Percentiles rank a stretch among this genome's conserved stretches.
These are phyloP conservation scores for Catostylus mosaicus DNA, from an alignment of 30 jellyfish, hydroid and myxozoan species.

Conservation along the genomic window DNA sequence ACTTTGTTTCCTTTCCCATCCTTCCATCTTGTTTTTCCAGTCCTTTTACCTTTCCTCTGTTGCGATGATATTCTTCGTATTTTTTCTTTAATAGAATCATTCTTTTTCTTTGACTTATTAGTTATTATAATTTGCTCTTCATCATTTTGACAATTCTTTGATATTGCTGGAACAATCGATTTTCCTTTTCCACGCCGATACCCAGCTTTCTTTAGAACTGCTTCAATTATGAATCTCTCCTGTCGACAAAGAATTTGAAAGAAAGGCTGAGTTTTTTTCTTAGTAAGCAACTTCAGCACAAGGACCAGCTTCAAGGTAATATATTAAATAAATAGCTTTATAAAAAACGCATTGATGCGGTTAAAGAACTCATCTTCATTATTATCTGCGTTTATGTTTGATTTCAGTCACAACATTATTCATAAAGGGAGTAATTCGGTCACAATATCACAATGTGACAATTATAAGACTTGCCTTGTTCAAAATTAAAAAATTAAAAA, in stretches of 20 bases:
- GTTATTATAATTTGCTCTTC: slow-evolving; percentile 1
- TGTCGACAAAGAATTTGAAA: neutral
- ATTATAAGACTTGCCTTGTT: too few relatives aligned
- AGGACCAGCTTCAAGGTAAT: too few relatives aligned
- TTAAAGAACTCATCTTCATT: too few relatives aligned
- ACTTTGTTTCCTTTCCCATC: neutral
- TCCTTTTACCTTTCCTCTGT: neutral
- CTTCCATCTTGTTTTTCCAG: neutral
- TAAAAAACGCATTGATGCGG: neutral
- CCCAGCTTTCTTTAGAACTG: slow-evolving; percentile 59
- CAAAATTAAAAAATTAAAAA: neutral
- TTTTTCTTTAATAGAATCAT: slow-evolving; percentile 38
- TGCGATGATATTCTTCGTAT: slow-evolving; percentile 15
- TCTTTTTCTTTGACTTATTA: neutral
- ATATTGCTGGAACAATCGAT: slow-evolving; percentile 72
- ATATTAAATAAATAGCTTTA: neutral
- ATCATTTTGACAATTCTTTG: neutral
- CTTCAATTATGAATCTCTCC: slow-evolving; percentile 60
- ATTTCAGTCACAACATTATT: too few relatives aligned
- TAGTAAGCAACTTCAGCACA: too few relatives aligned
- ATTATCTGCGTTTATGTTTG: too few relatives aligned
- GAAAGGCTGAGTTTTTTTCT: too few relatives aligned
- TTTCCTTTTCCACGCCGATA: slow-evolving; percentile 71
- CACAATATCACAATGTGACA: too few relatives aligned
- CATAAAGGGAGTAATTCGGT: too few relatives aligned